Percentiles rank a stretch among this genome's conserved stretches.
These are phyloP conservation scores for Anhinga anhinga DNA, from an alignment of 2,113 vertebrate species.

Conservation along the genomic window DNA sequence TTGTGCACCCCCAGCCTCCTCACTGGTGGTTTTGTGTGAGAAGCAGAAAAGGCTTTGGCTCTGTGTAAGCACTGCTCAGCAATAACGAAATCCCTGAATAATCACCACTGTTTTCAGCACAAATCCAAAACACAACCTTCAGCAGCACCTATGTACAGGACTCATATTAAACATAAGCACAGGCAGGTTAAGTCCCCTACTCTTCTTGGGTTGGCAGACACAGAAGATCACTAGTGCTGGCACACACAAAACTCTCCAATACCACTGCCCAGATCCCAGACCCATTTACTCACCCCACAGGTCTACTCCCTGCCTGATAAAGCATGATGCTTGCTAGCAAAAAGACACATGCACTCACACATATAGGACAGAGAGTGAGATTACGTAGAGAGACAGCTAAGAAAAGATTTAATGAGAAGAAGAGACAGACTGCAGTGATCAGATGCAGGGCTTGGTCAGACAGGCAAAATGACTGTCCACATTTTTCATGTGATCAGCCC, in stretches of 20 bases:
- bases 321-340: rapidly evolving
- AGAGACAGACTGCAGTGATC: not conserved
- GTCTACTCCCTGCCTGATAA: not conserved
- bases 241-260: no score
- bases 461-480: not conserved
- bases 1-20: no score
- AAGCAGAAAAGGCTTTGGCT: no score
- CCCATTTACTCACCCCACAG: rapidly evolving
- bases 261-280: not conserved
- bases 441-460: not conserved
- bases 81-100: no score
- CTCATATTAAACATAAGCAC: not conserved
- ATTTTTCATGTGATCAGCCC: not conserved
- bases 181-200: not conserved
- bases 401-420: not conserved
- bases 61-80: no score
- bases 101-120: no score
- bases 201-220: not conserved
- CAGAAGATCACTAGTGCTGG: not conserved
- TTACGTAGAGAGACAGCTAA: not conserved
- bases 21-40: no score
- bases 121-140: no score
- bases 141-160: rapidly evolving
- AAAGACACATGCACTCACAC: not conserved
- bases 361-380: not conserved